Conservation (phyloP, 2,797 vertebrate genomes). For the Poecilia gillii region DNA sequence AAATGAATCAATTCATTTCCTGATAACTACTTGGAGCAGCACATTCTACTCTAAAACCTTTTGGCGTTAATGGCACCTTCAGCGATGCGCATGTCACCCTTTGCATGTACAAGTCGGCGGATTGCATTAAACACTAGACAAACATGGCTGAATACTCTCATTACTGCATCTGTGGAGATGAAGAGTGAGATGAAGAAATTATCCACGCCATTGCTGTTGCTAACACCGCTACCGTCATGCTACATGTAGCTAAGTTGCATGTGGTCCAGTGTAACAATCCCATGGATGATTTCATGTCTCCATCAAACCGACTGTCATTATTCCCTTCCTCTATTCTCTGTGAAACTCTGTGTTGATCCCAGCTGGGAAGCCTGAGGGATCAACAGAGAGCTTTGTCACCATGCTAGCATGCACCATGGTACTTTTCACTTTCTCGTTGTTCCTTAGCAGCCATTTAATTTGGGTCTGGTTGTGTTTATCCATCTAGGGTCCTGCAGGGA, state of each 20-base stretch:
- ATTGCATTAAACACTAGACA: neutral
- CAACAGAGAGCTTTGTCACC: neutral
- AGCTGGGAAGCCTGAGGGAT: constrained; percentile 34
- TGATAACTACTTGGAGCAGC: neutral
- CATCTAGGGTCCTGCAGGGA: constrained; percentile 83
- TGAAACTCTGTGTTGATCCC: constrained; percentile 19
- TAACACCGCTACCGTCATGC: neutral
- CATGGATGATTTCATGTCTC: constrained; percentile 38
- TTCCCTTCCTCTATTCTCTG: constrained; percentile 37
- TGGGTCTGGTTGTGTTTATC: constrained; percentile 21
- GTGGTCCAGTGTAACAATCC: neutral
- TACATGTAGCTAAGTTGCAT: constrained; percentile 2
- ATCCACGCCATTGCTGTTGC: neutral
- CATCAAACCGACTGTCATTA: constrained; percentile 7
- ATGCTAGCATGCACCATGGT: neutral
- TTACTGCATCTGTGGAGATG: constrained; percentile 7
- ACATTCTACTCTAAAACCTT: neutral
- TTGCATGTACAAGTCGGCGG: neutral
- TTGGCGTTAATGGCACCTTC: neutral
- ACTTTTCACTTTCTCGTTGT: neutral
- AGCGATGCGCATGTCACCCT: neutral
- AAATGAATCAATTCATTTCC: neutral
- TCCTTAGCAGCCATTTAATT: neutral
- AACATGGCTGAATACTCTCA: constrained; percentile 27
- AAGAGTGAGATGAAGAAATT: constrained; percentile 29